Conservation (phyloP, 2,797 vertebrate species). For the Crax fasciolata region DNA sequence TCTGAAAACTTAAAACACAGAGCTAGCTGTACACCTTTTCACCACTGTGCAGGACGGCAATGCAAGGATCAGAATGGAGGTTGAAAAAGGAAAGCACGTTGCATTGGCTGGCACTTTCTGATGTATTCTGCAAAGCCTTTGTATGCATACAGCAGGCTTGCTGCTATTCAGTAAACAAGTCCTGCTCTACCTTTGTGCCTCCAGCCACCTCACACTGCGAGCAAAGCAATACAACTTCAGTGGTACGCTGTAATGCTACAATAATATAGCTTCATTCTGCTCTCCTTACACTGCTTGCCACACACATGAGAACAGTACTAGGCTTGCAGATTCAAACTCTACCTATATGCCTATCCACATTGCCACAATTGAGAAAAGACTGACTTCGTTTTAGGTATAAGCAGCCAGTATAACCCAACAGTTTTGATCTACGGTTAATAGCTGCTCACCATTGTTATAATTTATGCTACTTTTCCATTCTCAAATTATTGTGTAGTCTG, state of each 20-base stretch:
- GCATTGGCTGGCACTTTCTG: neutral
- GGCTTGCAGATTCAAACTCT: neutral
- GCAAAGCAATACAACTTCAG: neutral
- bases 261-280: neutral
- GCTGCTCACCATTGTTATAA: neutral
- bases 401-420: neutral
- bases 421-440: neutral
- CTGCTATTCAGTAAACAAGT: neutral
- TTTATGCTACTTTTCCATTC: neutral
- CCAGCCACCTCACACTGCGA: neutral
- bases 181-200: neutral
- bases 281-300: neutral
- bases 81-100: neutral
- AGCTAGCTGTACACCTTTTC: neutral
- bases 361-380: neutral
- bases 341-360: accelerated
- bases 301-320: neutral
- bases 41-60: neutral
- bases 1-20: neutral
- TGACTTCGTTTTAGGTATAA: neutral
- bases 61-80: neutral
- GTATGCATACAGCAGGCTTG: neutral
- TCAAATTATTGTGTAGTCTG: neutral
- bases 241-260: neutral
- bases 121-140: neutral